A percentile compares a stretch with the other conserved stretches of the same genome.
Evolutionary conservation across 2,888 invertebrate species (phyloP).

Genomic region (Glaucopsyche alexis): DNA sequence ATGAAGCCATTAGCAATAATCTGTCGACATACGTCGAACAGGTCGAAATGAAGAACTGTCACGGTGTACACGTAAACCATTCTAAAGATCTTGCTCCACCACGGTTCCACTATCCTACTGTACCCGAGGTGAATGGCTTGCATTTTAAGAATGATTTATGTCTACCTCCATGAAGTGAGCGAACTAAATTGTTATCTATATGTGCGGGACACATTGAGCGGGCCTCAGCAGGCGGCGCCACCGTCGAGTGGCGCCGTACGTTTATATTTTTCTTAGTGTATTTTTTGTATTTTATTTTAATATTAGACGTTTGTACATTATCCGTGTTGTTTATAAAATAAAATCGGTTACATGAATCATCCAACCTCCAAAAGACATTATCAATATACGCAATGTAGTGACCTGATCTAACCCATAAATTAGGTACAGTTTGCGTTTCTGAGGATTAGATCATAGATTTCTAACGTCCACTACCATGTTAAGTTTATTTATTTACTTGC

Average conservation of each 20-base stretch:
- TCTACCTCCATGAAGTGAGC: no score
- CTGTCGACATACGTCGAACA: not conserved
- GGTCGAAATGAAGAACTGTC: not conserved
- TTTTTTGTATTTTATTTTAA: not conserved
- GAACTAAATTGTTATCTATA: not conserved
- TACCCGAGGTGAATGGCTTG: not conserved
- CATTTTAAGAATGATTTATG: no score
- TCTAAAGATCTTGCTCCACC: not conserved
- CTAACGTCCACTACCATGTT: not conserved
- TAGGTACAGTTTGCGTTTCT: not conserved
- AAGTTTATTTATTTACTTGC: constrained; percentile 32
- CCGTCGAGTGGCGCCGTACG: not conserved
- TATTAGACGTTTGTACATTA: not conserved
- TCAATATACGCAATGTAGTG: not conserved
- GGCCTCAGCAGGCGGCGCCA: not conserved
- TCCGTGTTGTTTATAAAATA: not conserved
- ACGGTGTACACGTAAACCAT: not conserved
- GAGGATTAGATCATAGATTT: no score
- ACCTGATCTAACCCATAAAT: not conserved
- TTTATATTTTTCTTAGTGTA: not conserved
- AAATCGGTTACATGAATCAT: not conserved
- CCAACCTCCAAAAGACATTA: not conserved
- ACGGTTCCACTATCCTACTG: not conserved
- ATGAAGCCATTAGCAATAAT: not conserved
- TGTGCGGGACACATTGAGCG: constrained; percentile 5